Conservation (phyloP, 1,140 invertebrate species). For the Atta cephalotes region DNA sequence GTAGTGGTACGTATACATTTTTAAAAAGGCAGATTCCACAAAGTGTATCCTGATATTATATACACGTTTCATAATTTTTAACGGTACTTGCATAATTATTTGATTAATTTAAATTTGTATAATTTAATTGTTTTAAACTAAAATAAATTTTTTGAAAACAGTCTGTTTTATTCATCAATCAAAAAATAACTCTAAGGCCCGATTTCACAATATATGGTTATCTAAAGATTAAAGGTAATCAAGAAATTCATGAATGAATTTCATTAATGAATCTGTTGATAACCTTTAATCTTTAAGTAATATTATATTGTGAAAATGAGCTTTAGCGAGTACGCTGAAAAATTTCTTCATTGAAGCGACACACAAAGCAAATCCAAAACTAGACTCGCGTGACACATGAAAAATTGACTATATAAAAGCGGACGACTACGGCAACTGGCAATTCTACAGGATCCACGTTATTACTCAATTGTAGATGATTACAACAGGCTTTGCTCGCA, state of each 20-base stretch:
- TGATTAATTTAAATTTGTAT: not conserved
- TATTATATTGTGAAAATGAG: too few species aligned
- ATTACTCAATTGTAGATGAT: constrained; percentile 79
- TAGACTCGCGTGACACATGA: not conserved
- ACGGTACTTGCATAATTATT: not conserved
- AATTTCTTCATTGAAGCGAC: not conserved
- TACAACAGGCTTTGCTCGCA: constrained; percentile 84
- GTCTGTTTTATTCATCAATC: not conserved
- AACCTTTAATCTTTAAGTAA: too few species aligned
- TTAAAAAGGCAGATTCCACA: not conserved
- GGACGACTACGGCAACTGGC: constrained; percentile 11
- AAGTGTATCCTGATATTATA: not conserved
- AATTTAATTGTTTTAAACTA: not conserved
- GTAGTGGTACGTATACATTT: constrained; percentile 87
- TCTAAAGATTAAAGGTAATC: too few species aligned
- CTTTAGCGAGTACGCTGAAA: not conserved
- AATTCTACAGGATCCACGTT: constrained; percentile 67
- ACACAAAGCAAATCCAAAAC: not conserved
- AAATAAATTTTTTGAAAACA: not conserved
- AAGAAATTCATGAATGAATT: too few species aligned
- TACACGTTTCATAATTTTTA: constrained; percentile 1
- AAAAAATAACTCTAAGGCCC: not conserved
- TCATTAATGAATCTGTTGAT: too few species aligned
- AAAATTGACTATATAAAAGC: constrained; percentile 8
- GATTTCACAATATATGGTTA: too few species aligned